Conservation (phyloP, 2,888 invertebrate species). For the Pandemis corylana region DNA sequence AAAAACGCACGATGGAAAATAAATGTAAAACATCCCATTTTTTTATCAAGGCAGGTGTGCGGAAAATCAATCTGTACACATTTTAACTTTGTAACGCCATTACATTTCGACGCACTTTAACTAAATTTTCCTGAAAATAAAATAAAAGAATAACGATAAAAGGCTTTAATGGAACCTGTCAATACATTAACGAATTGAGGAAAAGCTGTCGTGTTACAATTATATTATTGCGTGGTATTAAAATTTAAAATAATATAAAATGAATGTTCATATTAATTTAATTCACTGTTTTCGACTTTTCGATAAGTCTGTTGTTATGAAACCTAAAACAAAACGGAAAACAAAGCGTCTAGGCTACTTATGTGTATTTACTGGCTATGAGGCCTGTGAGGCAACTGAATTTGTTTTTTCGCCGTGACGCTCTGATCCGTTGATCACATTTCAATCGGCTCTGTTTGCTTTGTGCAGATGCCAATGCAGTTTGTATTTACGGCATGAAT, state of each 20-base stretch:
- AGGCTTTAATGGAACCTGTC: slow-evolving; percentile 2
- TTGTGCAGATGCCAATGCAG: slow-evolving; percentile 26
- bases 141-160: background rate
- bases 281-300: background rate
- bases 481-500: slow-evolving; percentile 1
- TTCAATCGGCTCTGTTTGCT: slow-evolving; percentile 12
- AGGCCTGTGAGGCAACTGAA: background rate
- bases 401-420: background rate
- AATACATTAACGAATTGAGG: background rate
- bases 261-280: background rate
- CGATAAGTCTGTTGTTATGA: background rate
- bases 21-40: background rate
- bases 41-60: slow-evolving; percentile 20
- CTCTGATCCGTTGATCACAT: background rate
- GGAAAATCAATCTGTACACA: slow-evolving; percentile 5
- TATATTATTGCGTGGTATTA: background rate
- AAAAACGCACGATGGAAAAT: background rate
- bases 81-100: slow-evolving; percentile 10
- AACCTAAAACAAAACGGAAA: background rate
- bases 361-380: background rate
- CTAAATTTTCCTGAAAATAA: slow-evolving; percentile 5
- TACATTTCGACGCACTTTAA: slow-evolving; percentile 4
- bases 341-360: background rate
- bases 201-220: background rate
- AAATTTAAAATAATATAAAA: background rate